Base-by-base conservation (phyloP, 1,140 invertebrate species). In the Caenorhabditis tropicalis region DNA sequence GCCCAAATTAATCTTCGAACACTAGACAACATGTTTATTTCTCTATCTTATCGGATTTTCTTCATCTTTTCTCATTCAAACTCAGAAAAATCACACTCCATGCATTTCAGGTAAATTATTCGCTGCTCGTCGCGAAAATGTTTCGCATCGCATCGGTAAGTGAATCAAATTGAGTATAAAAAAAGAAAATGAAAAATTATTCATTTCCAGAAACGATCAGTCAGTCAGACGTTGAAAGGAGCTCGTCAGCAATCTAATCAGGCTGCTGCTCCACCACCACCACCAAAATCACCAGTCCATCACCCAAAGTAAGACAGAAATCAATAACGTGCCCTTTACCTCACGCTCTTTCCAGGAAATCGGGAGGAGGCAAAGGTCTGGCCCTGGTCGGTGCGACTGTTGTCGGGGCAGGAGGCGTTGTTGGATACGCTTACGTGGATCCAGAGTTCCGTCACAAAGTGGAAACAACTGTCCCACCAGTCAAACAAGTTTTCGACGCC, bases 41-140 rank as follows among this genome's bases (percentile, higher is more conserved):
- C 65, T 74, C 27, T 74, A 9, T 74, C 7, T 39, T 12, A 43
- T n/a, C 10, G 0, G 4, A n/a, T 9, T 36, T 29, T 21, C 33
- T 9, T 74, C 0, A 46, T 24, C 1, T 27, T 10, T 46, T 10
- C 7, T 1, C 1, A 12, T 15, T 3, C 1, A 74, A 36, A 36
- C 3, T 43, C 21, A 12, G 0, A 10, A n/a, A 70, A 9, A 46
- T 70, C 82, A 65, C 21, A 33, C 21, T 21, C 48, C 19, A 31
- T 70, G 24, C 24, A 70, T 79, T 82, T 79, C 48, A 85, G 84
- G 46, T 85, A 81, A 96, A 96, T 10, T 95, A 98, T 90, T 95
- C 94, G 84, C 93, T 98, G 16, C 92, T 98, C 19, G 97, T 98
- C 91, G 95, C 53, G 81, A 43, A 82, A 58, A 82, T 82, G 81